A percentile compares a stretch with the other conserved stretches of the same genome.
phyloP scores from a whole-genome alignment of 2,113 vertebrate genomes.

The Odontophorus gujanensis region DNA sequence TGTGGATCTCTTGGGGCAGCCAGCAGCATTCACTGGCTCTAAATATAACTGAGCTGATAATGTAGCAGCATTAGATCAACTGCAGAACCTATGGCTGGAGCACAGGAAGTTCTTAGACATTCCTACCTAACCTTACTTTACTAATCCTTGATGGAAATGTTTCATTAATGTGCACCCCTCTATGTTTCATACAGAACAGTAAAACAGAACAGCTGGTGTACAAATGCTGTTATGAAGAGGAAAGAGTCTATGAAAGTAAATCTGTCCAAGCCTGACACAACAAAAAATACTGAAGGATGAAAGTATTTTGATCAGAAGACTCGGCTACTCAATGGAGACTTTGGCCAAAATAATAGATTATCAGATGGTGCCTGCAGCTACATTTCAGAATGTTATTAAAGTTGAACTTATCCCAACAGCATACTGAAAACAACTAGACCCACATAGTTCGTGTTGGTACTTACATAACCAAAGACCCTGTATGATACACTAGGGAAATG shows the following conservation, averaged over 20 bases:
- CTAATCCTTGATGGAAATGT: background rate
- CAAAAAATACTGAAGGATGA: background rate
- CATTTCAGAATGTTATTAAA: background rate
- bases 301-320: background rate
- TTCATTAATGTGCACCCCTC: background rate
- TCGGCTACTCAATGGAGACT: background rate
- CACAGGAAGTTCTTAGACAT: background rate
- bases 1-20: background rate
- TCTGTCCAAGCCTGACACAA: background rate
- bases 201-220: background rate
- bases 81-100: background rate
- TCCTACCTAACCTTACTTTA: background rate
- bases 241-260: background rate
- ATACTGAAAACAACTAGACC: background rate
- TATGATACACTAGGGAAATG: background rate
- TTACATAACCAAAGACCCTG: background rate
- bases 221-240: background rate
- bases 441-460: background rate
- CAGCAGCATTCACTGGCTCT: background rate
- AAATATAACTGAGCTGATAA: background rate
- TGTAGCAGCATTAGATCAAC: background rate
- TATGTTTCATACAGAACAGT: background rate
- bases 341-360: background rate
- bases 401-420: background rate
- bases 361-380: background rate